Conservation (phyloP, 2,888 invertebrate genomes). For the Arrhopalites spinosus region DNA sequence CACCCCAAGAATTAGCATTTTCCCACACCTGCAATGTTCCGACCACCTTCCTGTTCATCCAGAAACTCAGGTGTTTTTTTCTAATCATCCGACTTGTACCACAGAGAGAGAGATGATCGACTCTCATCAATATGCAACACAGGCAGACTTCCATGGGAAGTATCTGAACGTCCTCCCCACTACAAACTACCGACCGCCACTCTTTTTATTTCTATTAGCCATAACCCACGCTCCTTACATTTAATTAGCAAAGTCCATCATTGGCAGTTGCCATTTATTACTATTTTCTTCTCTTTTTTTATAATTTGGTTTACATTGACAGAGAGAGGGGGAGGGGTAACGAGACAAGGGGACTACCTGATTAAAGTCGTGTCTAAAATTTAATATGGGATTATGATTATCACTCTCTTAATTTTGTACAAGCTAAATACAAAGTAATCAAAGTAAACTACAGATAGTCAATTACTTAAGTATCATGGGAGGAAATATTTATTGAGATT, state of each 20-base stretch:
- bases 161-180: neutral
- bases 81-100: conserved; percentile 24
- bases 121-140: conserved; percentile 34
- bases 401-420: too few species aligned
- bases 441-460: too few species aligned
- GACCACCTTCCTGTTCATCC: conserved; percentile 31
- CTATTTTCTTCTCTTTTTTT: too few species aligned
- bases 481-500: too few species aligned
- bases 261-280: neutral
- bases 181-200: too few species aligned
- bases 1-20: conserved; percentile 42
- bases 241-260: neutral
- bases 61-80: conserved; percentile 37
- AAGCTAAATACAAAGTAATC: too few species aligned
- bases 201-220: neutral
- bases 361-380: too few species aligned
- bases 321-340: too few species aligned
- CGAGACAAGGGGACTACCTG: too few species aligned
- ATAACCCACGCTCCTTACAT: neutral
- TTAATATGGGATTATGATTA: too few species aligned
- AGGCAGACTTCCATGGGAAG: conserved; percentile 19
- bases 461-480: too few species aligned
- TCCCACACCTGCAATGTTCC: conserved; percentile 38
- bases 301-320: too few species aligned
- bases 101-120: conserved; percentile 18